phyloP scores from a whole-genome alignment of 1,140 invertebrate species.

The Mizuhopecten yessoensis region DNA sequence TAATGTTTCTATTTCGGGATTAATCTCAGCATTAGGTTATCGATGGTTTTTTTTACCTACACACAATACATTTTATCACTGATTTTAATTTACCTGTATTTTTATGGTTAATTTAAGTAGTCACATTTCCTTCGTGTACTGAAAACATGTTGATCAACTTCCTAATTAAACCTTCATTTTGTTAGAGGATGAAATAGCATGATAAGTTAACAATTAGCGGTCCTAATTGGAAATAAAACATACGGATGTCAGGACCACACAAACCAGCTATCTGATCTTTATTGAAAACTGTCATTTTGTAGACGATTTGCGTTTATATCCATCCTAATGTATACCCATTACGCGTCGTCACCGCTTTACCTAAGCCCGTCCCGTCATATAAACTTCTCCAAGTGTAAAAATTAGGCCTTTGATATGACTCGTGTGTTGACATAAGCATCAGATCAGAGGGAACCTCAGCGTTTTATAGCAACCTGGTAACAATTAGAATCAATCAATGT shows the following conservation, averaged over 20 bases:
- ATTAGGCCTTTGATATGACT: slow-evolving; percentile 33
- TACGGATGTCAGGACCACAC: neutral
- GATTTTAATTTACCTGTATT: neutral
- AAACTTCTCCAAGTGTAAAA: neutral
- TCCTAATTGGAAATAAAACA: slow-evolving; percentile 10
- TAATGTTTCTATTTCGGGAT: neutral
- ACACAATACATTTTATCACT: no score
- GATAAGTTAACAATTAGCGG: neutral
- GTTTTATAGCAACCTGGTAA: slow-evolving; percentile 23
- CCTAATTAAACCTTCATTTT: neutral
- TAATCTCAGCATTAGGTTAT: neutral
- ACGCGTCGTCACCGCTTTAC: neutral
- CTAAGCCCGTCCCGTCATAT: slow-evolving; percentile 4
- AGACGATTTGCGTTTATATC: slow-evolving; percentile 26
- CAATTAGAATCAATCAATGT: slow-evolving; percentile 39
- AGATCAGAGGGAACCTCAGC: slow-evolving; percentile 4
- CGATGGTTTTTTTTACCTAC: neutral
- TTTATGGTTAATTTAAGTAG: neutral
- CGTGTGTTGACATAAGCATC: slow-evolving; percentile 16
- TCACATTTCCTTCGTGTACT: neutral
- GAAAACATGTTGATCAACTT: neutral
- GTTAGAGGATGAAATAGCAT: neutral
- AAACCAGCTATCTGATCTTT: neutral
- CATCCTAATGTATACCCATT: neutral
- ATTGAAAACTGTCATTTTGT: slow-evolving; percentile 24